Evolutionary conservation across 2,888 invertebrate genomes (phyloP).

Genomic region (Amblyjoppa fuscipennis): DNA sequence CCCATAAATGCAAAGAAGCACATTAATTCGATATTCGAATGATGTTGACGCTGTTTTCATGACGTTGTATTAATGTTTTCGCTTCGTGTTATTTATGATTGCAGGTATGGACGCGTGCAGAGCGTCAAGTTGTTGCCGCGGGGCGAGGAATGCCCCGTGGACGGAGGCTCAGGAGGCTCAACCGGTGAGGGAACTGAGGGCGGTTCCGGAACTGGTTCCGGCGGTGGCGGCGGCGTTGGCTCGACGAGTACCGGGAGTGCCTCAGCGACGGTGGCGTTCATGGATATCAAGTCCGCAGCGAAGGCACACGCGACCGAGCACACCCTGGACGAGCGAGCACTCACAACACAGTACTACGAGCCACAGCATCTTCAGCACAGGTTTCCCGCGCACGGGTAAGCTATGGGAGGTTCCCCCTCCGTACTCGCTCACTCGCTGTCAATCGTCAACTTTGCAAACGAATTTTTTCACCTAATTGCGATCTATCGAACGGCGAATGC

Average conservation of each 20-base stretch:
- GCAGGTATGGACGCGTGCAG: slow-evolving; percentile 98
- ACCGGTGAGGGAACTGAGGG: slow-evolving; percentile 85
- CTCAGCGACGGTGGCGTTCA: slow-evolving; percentile 97
- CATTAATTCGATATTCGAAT: neutral
- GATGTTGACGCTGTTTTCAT: neutral
- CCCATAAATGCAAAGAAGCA: too few relatives aligned
- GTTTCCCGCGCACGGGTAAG: slow-evolving; percentile 87
- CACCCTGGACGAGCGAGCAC: slow-evolving; percentile 94
- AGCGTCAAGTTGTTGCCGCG: slow-evolving; percentile 96
- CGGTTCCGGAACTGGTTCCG: slow-evolving; percentile 79
- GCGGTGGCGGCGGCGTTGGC: slow-evolving; percentile 85
- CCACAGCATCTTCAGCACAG: slow-evolving; percentile 87
- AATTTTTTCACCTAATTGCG: neutral
- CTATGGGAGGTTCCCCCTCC: slow-evolving; percentile 29
- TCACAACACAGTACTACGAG: slow-evolving; percentile 97
- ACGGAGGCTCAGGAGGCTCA: slow-evolving; percentile 86
- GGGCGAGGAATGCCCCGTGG: slow-evolving; percentile 85
- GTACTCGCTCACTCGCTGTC: neutral
- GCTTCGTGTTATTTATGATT: slow-evolving; percentile 70
- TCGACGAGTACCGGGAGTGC: slow-evolving; percentile 88
- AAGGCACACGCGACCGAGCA: slow-evolving; percentile 97
- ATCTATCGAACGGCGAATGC: neutral
- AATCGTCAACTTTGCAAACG: neutral
- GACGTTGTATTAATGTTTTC: neutral
- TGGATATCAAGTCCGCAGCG: slow-evolving; percentile 98